Conservation (phyloP, 2,888 invertebrate genomes). For the Erebia palarica region DNA sequence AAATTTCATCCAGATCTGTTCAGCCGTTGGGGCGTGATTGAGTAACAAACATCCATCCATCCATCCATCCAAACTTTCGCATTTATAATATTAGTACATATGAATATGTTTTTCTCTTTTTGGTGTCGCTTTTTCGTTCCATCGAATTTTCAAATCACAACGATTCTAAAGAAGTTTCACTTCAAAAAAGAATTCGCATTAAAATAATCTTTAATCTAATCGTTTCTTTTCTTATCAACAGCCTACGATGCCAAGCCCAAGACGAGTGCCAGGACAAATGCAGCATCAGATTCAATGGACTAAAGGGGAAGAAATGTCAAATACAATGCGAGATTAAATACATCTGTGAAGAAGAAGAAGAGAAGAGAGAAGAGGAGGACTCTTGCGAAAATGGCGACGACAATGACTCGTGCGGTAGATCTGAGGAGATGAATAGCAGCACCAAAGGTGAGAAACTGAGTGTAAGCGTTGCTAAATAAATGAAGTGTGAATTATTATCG, state of each 20-base stretch:
- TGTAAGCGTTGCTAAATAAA: conserved; percentile 38
- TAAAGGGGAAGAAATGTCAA: conserved; percentile 44
- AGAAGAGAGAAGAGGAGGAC: conserved; percentile 35
- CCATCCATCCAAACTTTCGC: no score
- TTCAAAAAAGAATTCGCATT: no score
- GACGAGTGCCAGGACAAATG: conserved; percentile 52
- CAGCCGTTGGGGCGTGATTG: no score
- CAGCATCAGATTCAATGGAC: conserved; percentile 29
- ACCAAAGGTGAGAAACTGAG: conserved; percentile 39
- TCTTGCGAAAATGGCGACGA: neutral
- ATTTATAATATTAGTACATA: no score
- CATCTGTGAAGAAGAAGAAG: conserved; percentile 45
- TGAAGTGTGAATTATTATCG: neutral
- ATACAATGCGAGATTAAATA: conserved; percentile 47
- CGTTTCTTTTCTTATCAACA: conserved; percentile 33
- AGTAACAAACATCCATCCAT: no score
- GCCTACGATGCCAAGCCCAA: conserved; percentile 50
- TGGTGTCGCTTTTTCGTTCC: no score
- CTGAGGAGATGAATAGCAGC: conserved; percentile 25
- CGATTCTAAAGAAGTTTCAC: no score
- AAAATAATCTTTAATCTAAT: no score
- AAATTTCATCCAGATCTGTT: no score
- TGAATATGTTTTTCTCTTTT: no score
- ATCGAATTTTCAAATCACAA: no score
- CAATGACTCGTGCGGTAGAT: neutral